phyloP scores from a whole-genome alignment of 2,888 invertebrate genomes.

The Eristalis tenax region DNA sequence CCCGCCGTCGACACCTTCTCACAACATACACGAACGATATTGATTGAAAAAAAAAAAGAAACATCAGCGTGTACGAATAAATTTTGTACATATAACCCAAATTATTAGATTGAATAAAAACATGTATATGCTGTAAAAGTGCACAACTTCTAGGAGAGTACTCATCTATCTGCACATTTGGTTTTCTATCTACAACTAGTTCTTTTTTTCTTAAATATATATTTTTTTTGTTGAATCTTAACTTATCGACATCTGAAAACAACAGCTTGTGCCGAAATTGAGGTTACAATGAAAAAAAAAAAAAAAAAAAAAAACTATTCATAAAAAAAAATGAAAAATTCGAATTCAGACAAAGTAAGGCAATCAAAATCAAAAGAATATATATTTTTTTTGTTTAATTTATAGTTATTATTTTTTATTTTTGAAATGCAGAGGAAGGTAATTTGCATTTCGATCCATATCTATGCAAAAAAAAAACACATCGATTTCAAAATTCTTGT shows the following conservation, averaged over 20 bases:
- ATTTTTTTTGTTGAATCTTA: neutral
- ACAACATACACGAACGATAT: neutral
- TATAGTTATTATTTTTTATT: neutral
- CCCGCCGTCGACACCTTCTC: no score
- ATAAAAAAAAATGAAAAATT: conserved; percentile 26
- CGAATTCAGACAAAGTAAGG: conserved; percentile 63
- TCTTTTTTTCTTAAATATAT: neutral
- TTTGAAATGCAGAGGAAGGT: conserved; percentile 4
- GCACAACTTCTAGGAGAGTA: neutral
- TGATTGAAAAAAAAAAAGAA: neutral
- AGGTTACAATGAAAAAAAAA: neutral
- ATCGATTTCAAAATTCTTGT: conserved; percentile 64
- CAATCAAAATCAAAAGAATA: conserved; percentile 24
- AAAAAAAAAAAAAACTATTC: conserved; percentile 1
- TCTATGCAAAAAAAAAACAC: conserved; percentile 17
- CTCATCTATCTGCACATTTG: neutral
- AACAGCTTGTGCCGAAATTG: conserved; percentile 28
- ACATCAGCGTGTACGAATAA: neutral
- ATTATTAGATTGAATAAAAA: neutral
- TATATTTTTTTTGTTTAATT: neutral
- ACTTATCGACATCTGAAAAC: conserved; percentile 17
- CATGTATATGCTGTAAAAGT: neutral
- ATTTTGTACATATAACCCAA: neutral
- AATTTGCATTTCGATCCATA: conserved; percentile 20
- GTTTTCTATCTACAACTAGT: conserved; percentile 46